Percentiles rank a stretch among this genome's conserved stretches.
phyloP scores from a whole-genome alignment of 2,888 invertebrate genomes.

The Steinernema carpocapsae region DNA sequence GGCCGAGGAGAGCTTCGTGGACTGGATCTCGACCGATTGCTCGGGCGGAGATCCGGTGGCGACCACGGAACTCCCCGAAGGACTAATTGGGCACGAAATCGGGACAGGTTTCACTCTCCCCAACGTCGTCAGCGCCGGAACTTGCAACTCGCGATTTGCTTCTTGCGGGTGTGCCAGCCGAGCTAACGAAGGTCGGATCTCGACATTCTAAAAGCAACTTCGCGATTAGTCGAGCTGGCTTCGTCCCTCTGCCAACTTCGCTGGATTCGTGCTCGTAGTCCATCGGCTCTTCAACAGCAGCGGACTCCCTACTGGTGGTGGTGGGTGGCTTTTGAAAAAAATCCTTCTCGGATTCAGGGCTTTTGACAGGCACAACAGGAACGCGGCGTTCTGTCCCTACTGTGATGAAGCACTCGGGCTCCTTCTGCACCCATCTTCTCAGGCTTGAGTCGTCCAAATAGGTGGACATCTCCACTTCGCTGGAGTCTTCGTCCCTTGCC shows the following conservation, averaged over 20 bases:
- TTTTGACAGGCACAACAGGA: slow-evolving; percentile 11
- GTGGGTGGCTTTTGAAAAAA: slow-evolving; percentile 32
- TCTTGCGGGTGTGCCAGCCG: not conserved
- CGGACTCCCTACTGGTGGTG: not conserved
- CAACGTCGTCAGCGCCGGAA: not conserved
- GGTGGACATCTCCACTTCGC: not conserved
- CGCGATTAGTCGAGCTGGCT: not conserved
- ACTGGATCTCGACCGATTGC: slow-evolving; percentile 12
- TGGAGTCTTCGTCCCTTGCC: not conserved
- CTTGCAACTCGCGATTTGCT: not conserved
- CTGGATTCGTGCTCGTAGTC: not conserved
- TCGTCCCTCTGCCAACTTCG: not conserved
- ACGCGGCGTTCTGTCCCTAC: slow-evolving; percentile 2
- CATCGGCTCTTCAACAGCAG: not conserved
- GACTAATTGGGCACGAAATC: slow-evolving; percentile 20
- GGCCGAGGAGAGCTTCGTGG: not conserved
- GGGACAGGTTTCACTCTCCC: not conserved
- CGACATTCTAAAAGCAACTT: slow-evolving; percentile 4
- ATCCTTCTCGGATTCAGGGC: slow-evolving; percentile 12
- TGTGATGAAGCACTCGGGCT: not conserved
- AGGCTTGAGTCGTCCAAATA: slow-evolving; percentile 10
- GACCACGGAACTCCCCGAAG: not conserved
- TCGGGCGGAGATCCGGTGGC: slow-evolving; percentile 8
- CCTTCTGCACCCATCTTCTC: not conserved
- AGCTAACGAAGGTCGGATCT: not conserved